Base-by-base conservation (phyloP, 2,113 vertebrate species). In the Harpagus bidentatus region DNA sequence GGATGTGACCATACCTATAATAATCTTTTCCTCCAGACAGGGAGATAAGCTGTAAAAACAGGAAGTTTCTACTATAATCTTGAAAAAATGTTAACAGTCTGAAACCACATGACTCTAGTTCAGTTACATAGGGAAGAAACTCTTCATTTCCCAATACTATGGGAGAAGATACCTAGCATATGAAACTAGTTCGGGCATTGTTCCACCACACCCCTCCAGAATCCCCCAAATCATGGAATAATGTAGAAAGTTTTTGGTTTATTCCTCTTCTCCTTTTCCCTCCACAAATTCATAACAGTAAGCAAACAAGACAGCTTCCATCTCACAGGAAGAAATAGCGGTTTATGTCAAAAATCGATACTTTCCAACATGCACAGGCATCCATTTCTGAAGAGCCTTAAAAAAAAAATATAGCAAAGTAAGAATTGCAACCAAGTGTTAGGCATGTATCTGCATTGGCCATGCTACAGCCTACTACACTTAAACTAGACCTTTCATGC, bases 31-130 rank as follows among this genome's bases (percentile, higher is more conserved):
- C 96, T 95, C 93, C 97, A 95, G 97, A 97, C 91, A 22, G 78
- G 91, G 85, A 97, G 97, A 97, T 96, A 96, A 96, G 89, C 95
- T 96, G 95, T 96, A 70, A 97, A 98, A 97, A 97, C 98, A 98
- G 97, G 97, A 98, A 98, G 97, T 91, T 97, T 96, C 84, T 94
- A 61, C 89, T 92, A 80, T 73, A 95, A 96, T 93, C 90, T 86
- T 95, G 92, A 97, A 85, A 94, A 96, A 88, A 70, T 42, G 93
- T 97, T 94, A 97, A 72, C 80, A 96, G 86, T 45, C 45, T 76
- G 63, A 82, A 95, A 73, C 63, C 70, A 85, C 86, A 53, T 10
- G 15, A 53, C 25, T 82, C 47, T 76, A 91, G 58, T 76, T 95
- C 84, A 88, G 85, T n/a, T 90, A 86, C 59, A 88, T 0, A 2